These are phyloP conservation scores for Nomada hirtipes DNA, from an alignment of 2,888 invertebrate genomes.

Conservation along the genomic window DNA sequence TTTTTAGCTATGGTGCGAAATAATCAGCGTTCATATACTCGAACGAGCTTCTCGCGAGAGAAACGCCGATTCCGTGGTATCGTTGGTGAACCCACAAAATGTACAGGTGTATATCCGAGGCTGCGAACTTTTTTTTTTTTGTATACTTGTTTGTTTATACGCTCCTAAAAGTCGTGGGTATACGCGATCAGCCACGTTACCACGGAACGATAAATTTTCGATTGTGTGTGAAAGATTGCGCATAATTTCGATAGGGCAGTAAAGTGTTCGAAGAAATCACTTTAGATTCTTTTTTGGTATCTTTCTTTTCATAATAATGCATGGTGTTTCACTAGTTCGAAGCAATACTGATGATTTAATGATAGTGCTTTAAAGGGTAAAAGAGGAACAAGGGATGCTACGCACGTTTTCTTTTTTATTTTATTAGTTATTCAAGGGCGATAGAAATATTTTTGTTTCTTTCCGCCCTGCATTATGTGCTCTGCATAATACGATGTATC, in stretches of 20 bases:
- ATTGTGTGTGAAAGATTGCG: conserved; percentile 7
- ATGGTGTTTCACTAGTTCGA: conserved; percentile 1
- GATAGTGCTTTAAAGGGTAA: no score
- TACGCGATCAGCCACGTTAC: conserved; percentile 14
- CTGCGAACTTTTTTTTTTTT: not conserved
- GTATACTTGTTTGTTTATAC: conserved; percentile 1
- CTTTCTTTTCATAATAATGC: conserved; percentile 2
- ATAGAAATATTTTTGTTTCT: no score
- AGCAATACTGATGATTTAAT: no score
- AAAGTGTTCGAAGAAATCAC: conserved; percentile 11
- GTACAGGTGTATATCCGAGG: conserved; percentile 12
- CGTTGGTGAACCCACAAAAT: conserved; percentile 1
- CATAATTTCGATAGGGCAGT: conserved; percentile 35
- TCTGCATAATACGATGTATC: no score
- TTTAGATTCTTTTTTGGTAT: not conserved
- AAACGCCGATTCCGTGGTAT: conserved; percentile 25
- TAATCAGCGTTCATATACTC: conserved; percentile 27
- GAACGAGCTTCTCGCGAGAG: conserved; percentile 3
- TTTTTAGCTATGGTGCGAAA: conserved; percentile 26
- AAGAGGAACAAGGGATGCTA: no score
- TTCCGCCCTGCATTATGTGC: no score
- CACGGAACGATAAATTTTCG: conserved; percentile 20
- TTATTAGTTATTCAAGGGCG: no score
- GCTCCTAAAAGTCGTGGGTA: not conserved
- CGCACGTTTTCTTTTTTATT: no score